Percentiles rank a stretch among this genome's conserved stretches.
phyloP scores from a whole-genome alignment of 2,888 invertebrate genomes.

The Drosophila quasianomalipes region DNA sequence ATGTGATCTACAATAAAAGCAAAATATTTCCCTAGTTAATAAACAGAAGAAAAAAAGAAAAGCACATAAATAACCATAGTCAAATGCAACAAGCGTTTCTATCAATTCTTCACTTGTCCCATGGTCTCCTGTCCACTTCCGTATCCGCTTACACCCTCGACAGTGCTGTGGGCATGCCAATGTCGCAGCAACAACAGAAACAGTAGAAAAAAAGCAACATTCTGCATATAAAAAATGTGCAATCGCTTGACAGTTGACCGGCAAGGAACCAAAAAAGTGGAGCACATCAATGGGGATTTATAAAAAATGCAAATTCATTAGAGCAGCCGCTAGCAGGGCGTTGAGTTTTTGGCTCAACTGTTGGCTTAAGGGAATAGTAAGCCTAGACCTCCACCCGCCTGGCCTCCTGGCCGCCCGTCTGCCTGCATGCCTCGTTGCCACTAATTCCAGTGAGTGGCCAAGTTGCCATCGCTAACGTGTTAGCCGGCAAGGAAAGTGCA shows the following conservation, averaged over 20 bases:
- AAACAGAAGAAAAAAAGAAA: not conserved
- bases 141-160: slow-evolving; percentile 46
- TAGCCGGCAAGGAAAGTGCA: slow-evolving; percentile 62
- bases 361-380: slow-evolving; percentile 23
- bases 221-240: slow-evolving; percentile 47
- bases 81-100: slow-evolving; percentile 71
- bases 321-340: slow-evolving; percentile 60
- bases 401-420: slow-evolving; percentile 10
- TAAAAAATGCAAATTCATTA: slow-evolving; percentile 81
- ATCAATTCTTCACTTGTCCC: slow-evolving; percentile 51
- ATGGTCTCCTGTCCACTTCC: slow-evolving; percentile 35
- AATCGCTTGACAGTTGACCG: slow-evolving; percentile 55
- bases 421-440: slow-evolving; percentile 14
- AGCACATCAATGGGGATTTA: slow-evolving; percentile 79
- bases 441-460: slow-evolving; percentile 38
- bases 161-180: slow-evolving; percentile 45
- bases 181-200: slow-evolving; percentile 22
- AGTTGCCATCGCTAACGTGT: slow-evolving; percentile 43
- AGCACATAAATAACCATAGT: slow-evolving; percentile 11
- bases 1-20: not conserved
- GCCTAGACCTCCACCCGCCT: not conserved
- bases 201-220: slow-evolving; percentile 2
- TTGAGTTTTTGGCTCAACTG: slow-evolving; percentile 54
- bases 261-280: slow-evolving; percentile 64
- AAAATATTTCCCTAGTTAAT: not conserved